Conservation (phyloP, 2,888 invertebrate species). For the Nemurella pictetii region DNA sequence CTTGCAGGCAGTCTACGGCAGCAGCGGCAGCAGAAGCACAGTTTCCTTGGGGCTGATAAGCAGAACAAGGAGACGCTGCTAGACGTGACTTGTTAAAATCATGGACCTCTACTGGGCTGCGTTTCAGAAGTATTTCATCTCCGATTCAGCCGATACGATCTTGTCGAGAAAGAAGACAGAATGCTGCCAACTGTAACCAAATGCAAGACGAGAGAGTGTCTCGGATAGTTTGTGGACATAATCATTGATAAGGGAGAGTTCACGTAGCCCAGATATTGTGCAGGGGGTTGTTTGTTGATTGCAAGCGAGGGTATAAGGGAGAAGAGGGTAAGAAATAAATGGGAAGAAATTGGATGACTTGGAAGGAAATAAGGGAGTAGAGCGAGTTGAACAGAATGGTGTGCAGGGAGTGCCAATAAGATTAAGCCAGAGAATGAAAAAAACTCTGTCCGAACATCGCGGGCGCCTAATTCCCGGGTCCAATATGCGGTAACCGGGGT, state of each 20-base stretch:
- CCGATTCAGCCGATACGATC: not conserved
- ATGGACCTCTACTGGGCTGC: not conserved
- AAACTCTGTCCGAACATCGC: not conserved
- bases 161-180: not conserved
- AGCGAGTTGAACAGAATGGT: not conserved
- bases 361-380: constrained; percentile 15
- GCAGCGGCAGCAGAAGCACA: too few species aligned
- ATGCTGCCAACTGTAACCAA: not conserved
- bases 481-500: not conserved
- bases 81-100: constrained; percentile 21
- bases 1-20: constrained; percentile 11
- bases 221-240: not conserved
- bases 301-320: constrained; percentile 18
- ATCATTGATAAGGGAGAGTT: constrained; percentile 5
- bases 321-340: constrained; percentile 34
- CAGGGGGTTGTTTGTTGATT: not conserved
- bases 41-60: constrained; percentile 18
- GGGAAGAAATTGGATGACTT: constrained; percentile 39
- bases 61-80: not conserved
- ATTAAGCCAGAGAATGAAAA: constrained; percentile 11
- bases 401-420: constrained; percentile 7
- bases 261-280: not conserved
- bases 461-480: constrained; percentile 11
- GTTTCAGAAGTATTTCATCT: not conserved
- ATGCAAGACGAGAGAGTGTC: not conserved